Evolutionary conservation across 2,113 vertebrate genomes (phyloP).

Genomic region (Nothobranchius kuhntae): DNA sequence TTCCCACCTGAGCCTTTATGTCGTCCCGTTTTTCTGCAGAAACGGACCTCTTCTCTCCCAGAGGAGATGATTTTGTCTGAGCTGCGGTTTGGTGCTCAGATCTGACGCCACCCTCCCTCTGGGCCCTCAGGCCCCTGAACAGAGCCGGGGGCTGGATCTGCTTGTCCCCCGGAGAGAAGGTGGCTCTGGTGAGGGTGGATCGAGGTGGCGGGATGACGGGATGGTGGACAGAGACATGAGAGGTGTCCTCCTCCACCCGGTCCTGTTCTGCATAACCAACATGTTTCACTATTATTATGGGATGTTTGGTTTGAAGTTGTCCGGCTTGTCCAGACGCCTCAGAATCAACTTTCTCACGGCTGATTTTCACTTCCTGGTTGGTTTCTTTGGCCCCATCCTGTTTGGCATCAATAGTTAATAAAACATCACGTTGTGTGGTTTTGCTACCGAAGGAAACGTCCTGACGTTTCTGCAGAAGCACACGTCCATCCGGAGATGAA

Average conservation of each 20-base stretch:
- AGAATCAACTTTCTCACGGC: background rate
- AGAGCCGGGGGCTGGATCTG: slow-evolving; percentile 84
- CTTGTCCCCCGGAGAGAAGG: slow-evolving; percentile 75
- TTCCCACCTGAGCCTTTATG: slow-evolving; percentile 66
- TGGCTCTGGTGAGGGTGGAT: slow-evolving; percentile 43
- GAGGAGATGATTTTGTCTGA: slow-evolving; percentile 79
- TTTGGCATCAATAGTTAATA: background rate
- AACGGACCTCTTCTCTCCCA: slow-evolving; percentile 70
- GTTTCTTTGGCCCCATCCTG: background rate
- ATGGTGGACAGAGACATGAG: too few species aligned
- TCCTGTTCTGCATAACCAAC: slow-evolving; percentile 12
- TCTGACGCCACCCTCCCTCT: slow-evolving; percentile 82
- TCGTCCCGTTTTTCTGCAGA: slow-evolving; percentile 60
- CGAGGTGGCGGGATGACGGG: slow-evolving; percentile 9
- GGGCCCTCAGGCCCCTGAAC: slow-evolving; percentile 86
- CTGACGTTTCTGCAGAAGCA: slow-evolving; percentile 1
- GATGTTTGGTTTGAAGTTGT: slow-evolving; percentile 4
- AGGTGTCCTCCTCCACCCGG: background rate
- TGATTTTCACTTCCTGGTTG: background rate
- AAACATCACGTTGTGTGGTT: slow-evolving; percentile 10
- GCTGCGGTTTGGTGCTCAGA: slow-evolving; percentile 78
- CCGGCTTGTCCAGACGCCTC: background rate
- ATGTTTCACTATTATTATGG: slow-evolving; percentile 23
- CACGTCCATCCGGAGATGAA: background rate
- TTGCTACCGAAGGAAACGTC: slow-evolving; percentile 14